Evolutionary conservation across 2,113 vertebrate species (phyloP).

Genomic region (Ameiurus melas): DNA sequence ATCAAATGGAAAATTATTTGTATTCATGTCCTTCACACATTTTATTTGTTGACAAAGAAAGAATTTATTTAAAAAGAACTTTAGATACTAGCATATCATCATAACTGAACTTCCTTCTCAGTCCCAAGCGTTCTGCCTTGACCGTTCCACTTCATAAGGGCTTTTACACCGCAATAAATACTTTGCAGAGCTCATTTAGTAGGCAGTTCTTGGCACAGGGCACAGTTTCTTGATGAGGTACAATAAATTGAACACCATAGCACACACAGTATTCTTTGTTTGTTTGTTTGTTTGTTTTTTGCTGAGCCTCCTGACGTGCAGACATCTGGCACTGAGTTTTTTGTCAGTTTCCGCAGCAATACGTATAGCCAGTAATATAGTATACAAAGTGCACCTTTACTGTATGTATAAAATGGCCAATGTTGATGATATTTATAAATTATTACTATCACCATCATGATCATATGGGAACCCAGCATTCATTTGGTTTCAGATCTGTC

Average conservation of each 20-base stretch:
- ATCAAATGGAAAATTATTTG: not conserved
- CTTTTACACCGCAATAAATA: not conserved
- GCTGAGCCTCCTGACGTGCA: not conserved
- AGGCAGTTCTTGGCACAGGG: not conserved
- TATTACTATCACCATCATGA: not conserved
- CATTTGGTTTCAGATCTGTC: not conserved
- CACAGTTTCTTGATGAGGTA: not conserved
- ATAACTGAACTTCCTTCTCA: not conserved
- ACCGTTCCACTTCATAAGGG: not conserved
- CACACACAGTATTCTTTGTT: too few species aligned
- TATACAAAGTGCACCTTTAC: not conserved
- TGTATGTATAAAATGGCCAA: not conserved
- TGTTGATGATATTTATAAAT: not conserved
- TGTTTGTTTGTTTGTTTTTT: too few species aligned
- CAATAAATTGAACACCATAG: not conserved
- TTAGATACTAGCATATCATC: not conserved
- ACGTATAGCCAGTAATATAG: not conserved
- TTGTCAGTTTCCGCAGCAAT: not conserved
- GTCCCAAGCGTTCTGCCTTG: not conserved
- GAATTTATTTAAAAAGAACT: not conserved
- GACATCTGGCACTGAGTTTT: not conserved
- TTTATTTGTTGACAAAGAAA: not conserved
- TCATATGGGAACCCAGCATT: not conserved
- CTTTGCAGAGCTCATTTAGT: not conserved
- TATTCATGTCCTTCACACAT: not conserved